phyloP scores from a whole-genome alignment of 2,113 vertebrate genomes.

The Macquaria ambigua region DNA sequence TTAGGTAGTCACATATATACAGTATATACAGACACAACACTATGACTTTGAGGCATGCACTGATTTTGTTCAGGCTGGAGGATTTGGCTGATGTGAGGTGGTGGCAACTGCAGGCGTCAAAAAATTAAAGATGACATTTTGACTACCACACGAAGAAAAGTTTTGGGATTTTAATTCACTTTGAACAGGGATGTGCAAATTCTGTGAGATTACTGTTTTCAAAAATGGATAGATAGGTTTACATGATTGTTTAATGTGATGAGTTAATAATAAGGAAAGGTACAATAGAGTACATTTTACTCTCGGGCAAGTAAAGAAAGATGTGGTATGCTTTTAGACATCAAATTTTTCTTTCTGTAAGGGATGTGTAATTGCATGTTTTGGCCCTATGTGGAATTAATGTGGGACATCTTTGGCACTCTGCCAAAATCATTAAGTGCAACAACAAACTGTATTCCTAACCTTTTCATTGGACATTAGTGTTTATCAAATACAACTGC shows the following conservation, averaged over 20 bases:
- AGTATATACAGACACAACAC: not conserved
- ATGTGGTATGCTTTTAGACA: not conserved
- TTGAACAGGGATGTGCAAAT: not conserved
- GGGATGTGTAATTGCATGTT: conserved; percentile 1
- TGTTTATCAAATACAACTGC: conserved; percentile 2
- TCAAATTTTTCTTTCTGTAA: not conserved
- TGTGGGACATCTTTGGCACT: not conserved
- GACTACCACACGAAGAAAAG: not conserved
- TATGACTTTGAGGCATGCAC: not conserved
- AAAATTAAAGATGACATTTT: not conserved
- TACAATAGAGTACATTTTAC: not conserved
- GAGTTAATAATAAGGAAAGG: not conserved
- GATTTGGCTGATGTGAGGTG: no score
- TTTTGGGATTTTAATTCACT: not conserved
- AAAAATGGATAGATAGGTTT: not conserved
- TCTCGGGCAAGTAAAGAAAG: not conserved
- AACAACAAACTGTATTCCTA: not conserved
- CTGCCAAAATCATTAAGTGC: not conserved
- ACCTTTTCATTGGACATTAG: not conserved
- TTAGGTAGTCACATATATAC: no score
- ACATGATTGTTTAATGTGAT: not conserved
- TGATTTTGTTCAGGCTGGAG: not conserved
- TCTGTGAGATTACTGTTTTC: no score
- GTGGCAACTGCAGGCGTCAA: not conserved
- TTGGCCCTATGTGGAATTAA: not conserved